Conservation (phyloP, 2,113 vertebrate species). For the Meleagris gallopavo region DNA sequence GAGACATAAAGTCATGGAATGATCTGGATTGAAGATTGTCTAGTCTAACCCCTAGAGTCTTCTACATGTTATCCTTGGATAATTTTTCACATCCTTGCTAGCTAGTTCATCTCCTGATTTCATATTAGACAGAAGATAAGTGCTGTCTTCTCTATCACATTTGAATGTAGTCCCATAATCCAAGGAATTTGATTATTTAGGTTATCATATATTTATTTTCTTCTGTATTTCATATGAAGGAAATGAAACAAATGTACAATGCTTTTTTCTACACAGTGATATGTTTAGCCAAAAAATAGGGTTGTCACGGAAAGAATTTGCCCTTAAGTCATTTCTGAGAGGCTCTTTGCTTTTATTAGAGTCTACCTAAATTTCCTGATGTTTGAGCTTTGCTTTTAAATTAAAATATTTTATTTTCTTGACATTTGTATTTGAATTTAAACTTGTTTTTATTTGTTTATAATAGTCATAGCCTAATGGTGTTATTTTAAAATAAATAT, state of each 20-base stretch:
- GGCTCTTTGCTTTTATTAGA: background rate
- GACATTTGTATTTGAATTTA: background rate
- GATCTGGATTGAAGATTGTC: background rate
- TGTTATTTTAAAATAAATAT: background rate
- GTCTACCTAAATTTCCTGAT: background rate
- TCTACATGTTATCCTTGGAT: background rate
- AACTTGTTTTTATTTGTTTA: background rate
- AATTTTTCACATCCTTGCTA: background rate
- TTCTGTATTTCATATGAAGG: background rate
- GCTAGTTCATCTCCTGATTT: background rate
- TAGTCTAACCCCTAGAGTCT: background rate
- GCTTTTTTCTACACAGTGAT: background rate
- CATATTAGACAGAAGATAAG: background rate
- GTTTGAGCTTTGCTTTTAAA: background rate
- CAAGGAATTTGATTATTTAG: background rate
- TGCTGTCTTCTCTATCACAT: background rate
- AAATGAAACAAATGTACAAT: background rate
- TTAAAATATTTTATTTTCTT: slow-evolving; percentile 1
- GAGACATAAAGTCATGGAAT: background rate
- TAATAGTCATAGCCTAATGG: background rate
- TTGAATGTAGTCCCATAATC: background rate
- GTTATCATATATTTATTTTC: background rate
- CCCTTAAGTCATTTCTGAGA: background rate
- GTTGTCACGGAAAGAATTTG: background rate
- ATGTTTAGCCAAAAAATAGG: background rate